These are phyloP conservation scores for Anaspis maculata DNA, from an alignment of 2,888 invertebrate species.

Conservation along the genomic window DNA sequence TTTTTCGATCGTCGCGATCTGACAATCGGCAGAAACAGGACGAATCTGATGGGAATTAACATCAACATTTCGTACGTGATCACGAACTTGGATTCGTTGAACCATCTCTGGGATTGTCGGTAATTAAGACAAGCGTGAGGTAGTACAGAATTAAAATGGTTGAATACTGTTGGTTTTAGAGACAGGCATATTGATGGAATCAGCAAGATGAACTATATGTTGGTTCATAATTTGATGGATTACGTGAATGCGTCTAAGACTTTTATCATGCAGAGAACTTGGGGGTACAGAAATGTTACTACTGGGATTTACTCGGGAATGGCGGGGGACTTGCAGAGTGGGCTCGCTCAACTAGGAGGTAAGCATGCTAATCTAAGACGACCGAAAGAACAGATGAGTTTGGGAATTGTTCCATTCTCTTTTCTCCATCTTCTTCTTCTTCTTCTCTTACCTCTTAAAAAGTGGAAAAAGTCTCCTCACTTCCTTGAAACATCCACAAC, in stretches of 20 bases:
- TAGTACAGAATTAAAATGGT: too few species aligned
- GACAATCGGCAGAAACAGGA: slow-evolving; percentile 16
- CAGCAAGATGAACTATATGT: slow-evolving; percentile 50
- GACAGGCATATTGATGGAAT: slow-evolving; percentile 35
- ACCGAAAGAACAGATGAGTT: too few species aligned
- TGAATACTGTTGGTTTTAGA: too few species aligned
- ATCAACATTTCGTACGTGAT: slow-evolving; percentile 31
- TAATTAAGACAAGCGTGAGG: too few species aligned
- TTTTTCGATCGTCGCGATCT: background rate
- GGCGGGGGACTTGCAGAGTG: slow-evolving; percentile 49
- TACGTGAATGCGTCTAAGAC: slow-evolving; percentile 47
- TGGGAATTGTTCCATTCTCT: too few species aligned
- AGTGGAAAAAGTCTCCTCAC: too few species aligned
- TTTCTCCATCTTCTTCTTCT: too few species aligned
- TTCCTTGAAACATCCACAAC: too few species aligned
- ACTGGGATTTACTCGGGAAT: slow-evolving; percentile 49
- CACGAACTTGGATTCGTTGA: slow-evolving; percentile 36
- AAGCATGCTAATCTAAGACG: too few species aligned
- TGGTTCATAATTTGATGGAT: slow-evolving; percentile 48
- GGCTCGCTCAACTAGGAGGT: slow-evolving; percentile 51
- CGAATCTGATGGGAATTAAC: slow-evolving; percentile 25
- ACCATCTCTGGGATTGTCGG: slow-evolving; percentile 44
- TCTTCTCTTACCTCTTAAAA: too few species aligned
- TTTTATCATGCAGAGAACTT: slow-evolving; percentile 45
- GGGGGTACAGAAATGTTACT: slow-evolving; percentile 48